Evolutionary conservation across 2,797 vertebrate genomes (phyloP).

Genomic region (Adrianichthys oophorus): DNA sequence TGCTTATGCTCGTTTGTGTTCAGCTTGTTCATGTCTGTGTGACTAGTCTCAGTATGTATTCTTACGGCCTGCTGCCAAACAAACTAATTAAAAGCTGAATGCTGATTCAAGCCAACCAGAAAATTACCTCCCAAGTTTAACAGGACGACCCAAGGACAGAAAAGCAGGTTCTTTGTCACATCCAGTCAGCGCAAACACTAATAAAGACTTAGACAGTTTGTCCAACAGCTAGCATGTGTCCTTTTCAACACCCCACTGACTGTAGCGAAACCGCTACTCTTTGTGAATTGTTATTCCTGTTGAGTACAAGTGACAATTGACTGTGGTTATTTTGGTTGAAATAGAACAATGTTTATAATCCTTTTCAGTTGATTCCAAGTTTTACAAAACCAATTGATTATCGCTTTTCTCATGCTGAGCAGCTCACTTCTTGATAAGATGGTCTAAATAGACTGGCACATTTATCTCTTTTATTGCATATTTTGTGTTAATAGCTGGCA

Average conservation of each 20-base stretch:
- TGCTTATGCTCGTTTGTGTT: conserved; percentile 16
- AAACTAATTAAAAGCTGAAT: conserved; percentile 84
- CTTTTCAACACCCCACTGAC: conserved; percentile 47
- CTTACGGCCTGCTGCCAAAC: conserved; percentile 70
- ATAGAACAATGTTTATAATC: too few species aligned
- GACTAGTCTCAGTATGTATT: conserved; percentile 60
- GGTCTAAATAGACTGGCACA: conserved; percentile 30
- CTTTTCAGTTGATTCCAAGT: too few species aligned
- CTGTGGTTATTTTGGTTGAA: too few species aligned
- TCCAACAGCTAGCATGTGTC: conserved; percentile 58
- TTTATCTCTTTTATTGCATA: conserved; percentile 8
- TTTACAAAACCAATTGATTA: too few species aligned
- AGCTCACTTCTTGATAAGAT: conserved; percentile 6
- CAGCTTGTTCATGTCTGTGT: conserved; percentile 8
- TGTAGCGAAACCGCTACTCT: conserved; percentile 9
- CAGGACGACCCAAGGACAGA: conserved; percentile 77
- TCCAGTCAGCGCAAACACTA: conserved; percentile 54
- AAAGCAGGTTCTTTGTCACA: conserved; percentile 66
- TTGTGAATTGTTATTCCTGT: conserved; percentile 10
- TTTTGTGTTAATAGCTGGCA: conserved; percentile 55
- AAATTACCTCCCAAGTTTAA: conserved; percentile 81
- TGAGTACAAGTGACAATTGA: conserved; percentile 3
- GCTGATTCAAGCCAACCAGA: conserved; percentile 84
- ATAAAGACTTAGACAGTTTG: conserved; percentile 59
- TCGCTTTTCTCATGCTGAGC: too few species aligned